phyloP scores from a whole-genome alignment of 2,797 vertebrate genomes.

The Pagetopsis macropterus region DNA sequence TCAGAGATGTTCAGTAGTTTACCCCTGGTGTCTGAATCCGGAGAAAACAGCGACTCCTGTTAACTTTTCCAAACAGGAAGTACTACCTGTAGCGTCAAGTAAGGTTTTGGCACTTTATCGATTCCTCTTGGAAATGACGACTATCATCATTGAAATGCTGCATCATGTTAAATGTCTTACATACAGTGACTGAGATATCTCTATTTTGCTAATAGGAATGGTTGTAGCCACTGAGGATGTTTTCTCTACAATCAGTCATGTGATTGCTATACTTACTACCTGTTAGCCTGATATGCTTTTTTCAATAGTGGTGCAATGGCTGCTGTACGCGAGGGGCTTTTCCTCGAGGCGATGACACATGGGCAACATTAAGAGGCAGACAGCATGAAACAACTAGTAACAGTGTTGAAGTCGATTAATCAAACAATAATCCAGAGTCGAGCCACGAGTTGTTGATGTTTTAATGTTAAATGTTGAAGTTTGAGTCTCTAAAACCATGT shows the following conservation, averaged over 20 bases:
- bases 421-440: conserved; percentile 20
- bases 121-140: conserved; percentile 53
- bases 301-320: conserved; percentile 59
- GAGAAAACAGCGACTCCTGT: conserved; percentile 46
- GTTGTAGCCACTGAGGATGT: conserved; percentile 54
- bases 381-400: conserved; percentile 40
- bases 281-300: conserved; percentile 59
- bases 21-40: conserved; percentile 16
- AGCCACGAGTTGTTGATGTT: conserved; percentile 30
- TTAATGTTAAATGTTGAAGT: conserved; percentile 17
- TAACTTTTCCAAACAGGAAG: conserved; percentile 21
- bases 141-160: conserved; percentile 63
- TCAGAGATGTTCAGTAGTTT: not conserved
- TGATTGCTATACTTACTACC: conserved; percentile 49
- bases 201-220: conserved; percentile 68
- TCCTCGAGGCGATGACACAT: conserved; percentile 52
- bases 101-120: conserved; percentile 68
- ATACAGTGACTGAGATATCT: conserved; percentile 57
- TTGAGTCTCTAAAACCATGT: not conserved
- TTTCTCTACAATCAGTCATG: conserved; percentile 39
- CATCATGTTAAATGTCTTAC: conserved; percentile 65
- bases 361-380: conserved; percentile 43
- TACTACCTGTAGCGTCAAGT: conserved; percentile 34
- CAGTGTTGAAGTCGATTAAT: conserved; percentile 17
- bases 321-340: conserved; percentile 50